These are phyloP conservation scores for Chironomus riparius DNA, from an alignment of 2,888 invertebrate species.

Conservation along the genomic window DNA sequence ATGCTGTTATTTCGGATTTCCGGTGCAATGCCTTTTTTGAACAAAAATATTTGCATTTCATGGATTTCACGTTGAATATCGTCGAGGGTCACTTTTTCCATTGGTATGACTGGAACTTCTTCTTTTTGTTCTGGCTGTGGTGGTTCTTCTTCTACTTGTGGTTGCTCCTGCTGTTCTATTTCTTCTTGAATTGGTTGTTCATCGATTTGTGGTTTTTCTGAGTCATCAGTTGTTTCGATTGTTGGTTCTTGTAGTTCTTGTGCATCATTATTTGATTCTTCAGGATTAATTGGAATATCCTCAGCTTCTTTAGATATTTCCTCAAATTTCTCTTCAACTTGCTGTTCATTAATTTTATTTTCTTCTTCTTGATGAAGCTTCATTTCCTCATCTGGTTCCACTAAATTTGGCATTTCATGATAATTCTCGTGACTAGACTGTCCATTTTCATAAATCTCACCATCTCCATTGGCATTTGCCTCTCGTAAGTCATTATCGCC, in stretches of 20 bases:
- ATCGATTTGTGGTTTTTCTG: neutral
- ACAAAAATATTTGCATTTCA: slow-evolving; percentile 17
- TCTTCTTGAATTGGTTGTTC: neutral
- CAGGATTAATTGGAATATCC: neutral
- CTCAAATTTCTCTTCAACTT: neutral
- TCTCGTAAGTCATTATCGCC: neutral
- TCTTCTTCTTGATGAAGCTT: neutral
- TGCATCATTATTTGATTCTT: neutral
- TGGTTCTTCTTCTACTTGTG: too few relatives aligned
- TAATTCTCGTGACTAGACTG: neutral
- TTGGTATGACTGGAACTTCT: neutral
- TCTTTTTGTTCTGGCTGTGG: too few relatives aligned
- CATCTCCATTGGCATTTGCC: neutral
- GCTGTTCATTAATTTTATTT: neutral
- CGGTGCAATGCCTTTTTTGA: neutral
- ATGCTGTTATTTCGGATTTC: neutral
- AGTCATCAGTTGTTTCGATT: neutral
- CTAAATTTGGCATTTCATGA: neutral
- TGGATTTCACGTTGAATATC: slow-evolving; percentile 18
- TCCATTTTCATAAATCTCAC: neutral
- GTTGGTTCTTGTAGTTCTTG: neutral
- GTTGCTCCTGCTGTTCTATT: too few relatives aligned
- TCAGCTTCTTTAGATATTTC: neutral
- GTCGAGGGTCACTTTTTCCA: slow-evolving; percentile 9
- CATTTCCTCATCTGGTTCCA: neutral